These are phyloP conservation scores for Helicolenus hilgendorfi DNA, from an alignment of 2,797 vertebrate genomes.

Conservation along the genomic window DNA sequence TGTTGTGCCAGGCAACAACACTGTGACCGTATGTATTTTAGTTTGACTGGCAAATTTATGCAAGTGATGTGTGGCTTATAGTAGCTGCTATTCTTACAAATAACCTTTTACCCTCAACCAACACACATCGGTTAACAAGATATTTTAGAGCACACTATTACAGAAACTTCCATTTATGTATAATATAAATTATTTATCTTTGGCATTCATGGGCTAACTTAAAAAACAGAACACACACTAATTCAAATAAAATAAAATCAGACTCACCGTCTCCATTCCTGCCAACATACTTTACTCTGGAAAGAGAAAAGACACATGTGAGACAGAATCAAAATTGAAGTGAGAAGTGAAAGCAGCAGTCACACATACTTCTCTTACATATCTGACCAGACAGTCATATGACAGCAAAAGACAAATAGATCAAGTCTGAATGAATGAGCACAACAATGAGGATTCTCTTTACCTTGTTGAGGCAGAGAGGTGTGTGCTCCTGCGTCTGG, in stretches of 20 bases:
- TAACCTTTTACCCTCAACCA: neutral
- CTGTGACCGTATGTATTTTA: slow-evolving; percentile 51
- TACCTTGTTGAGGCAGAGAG: slow-evolving; percentile 60
- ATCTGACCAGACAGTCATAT: neutral
- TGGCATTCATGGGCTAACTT: neutral
- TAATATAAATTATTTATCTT: neutral
- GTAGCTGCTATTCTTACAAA: neutral
- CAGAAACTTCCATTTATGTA: neutral
- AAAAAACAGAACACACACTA: neutral
- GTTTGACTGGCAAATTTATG: slow-evolving; percentile 89
- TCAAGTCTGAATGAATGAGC: neutral
- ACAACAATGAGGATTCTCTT: neutral
- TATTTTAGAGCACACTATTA: neutral
- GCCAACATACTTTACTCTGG: slow-evolving; percentile 78
- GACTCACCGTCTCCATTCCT: slow-evolving; percentile 85
- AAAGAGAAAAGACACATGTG: slow-evolving; percentile 30
- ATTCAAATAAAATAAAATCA: neutral
- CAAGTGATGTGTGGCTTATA: slow-evolving; percentile 39
- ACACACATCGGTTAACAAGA: neutral
- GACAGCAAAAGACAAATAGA: neutral
- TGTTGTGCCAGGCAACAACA: slow-evolving; percentile 24
- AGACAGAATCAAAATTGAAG: slow-evolving; percentile 34
- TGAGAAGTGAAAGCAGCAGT: slow-evolving; percentile 71
- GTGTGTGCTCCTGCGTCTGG: slow-evolving; percentile 26
- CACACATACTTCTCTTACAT: slow-evolving; percentile 18